Evolutionary conservation across 2,797 vertebrate genomes (phyloP).

Genomic region (Momotus momota): DNA sequence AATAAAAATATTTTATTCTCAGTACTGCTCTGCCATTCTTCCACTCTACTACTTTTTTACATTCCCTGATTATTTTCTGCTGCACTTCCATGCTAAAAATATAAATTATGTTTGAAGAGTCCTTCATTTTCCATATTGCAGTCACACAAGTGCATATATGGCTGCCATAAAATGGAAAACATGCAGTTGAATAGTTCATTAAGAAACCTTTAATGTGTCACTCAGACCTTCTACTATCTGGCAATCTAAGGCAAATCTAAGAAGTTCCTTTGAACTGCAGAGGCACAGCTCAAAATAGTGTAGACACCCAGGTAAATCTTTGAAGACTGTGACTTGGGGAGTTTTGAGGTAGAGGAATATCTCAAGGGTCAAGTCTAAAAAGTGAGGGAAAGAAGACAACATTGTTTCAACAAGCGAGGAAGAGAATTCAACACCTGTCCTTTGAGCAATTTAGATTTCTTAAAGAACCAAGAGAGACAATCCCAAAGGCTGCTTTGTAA

Average conservation of each 20-base stretch:
- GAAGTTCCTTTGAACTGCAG: background rate
- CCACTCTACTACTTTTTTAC: background rate
- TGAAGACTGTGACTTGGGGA: background rate
- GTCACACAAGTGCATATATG: background rate
- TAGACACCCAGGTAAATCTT: background rate
- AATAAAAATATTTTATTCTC: background rate
- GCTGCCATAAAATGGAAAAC: background rate
- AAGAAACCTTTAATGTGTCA: background rate
- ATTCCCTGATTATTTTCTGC: background rate
- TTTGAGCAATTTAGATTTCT: background rate
- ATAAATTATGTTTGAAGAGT: background rate
- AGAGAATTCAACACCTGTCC: background rate
- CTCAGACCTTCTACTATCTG: background rate
- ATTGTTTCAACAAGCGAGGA: background rate
- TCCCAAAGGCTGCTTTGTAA: background rate
- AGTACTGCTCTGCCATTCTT: background rate
- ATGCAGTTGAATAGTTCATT: background rate
- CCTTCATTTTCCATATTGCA: background rate
- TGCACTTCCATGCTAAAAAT: background rate
- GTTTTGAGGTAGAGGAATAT: background rate
- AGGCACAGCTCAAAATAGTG: background rate
- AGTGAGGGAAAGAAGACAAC: background rate
- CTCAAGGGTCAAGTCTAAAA: background rate
- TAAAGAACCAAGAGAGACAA: background rate
- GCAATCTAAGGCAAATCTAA: background rate